Evolutionary conservation across 2,797 vertebrate species (phyloP), one percentile per base, ranked within the genome.

Genomic region (Buphagus erythrorhynchus): DNA sequence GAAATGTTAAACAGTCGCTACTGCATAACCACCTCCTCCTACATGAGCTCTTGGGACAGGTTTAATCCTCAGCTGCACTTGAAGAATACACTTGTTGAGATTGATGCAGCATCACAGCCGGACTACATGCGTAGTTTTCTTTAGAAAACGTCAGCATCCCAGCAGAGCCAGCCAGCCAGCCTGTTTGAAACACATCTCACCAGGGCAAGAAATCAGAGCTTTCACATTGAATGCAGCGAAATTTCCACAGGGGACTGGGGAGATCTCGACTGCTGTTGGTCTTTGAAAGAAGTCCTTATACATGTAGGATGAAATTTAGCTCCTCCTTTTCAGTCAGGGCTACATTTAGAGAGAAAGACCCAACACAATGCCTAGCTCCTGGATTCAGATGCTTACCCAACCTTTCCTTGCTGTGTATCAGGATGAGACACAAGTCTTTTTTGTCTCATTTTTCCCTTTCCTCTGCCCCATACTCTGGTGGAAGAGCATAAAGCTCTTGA

Each of bases 1-100:
- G 95, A 94, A 95, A 95, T 90, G 95, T 89, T 95, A 96, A 90
- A 91, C 95, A 93, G 38, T 33, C 69, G 86, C 91, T 93, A 92
- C 94, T 81, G 92, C 94, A 96, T 45, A 77, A 75, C 49, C 91
- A 67, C n/a, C 87, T 92, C 92, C 86, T 95, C 93, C 84, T 72
- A 13, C 28, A 82, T 1, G 33, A 85, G 90, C 65, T 80, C 43
- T 94, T 80, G 71, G 0, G 3, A 74, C 38, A 86, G 83, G 54
- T 83, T 92, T 85, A 96, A 90, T 79, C 72, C 46, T 61, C 81
- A 90, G 35, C 63, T 74, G 90, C 74, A 68, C 58, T 94, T 81
- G 88, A 88, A 93, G 88, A 91, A 83, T 31, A 90, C 63, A n/a
- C 63, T 92, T 76, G 85, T 24, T 85, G 82, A 92, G 83, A 96